phyloP scores from a whole-genome alignment of 2,888 invertebrate genomes.

The Nymphalis urticae region DNA sequence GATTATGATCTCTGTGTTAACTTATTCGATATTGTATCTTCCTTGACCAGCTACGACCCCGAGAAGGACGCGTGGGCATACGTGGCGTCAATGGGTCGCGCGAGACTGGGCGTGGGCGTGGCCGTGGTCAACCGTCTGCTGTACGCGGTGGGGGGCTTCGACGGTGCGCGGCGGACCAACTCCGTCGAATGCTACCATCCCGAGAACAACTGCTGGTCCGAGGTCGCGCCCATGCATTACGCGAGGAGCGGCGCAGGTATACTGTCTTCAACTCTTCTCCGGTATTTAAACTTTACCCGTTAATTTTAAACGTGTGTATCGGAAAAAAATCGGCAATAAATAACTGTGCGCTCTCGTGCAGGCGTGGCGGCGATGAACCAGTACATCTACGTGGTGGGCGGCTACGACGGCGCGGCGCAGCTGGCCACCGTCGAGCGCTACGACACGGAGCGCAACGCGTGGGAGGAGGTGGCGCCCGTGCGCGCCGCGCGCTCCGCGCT shows the following conservation, averaged over 20 bases:
- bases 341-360: slow-evolving; percentile 46
- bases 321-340: no score
- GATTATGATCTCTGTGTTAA: no score
- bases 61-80: slow-evolving; percentile 91
- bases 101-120: slow-evolving; percentile 90
- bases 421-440: slow-evolving; percentile 91
- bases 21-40: neutral
- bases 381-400: slow-evolving; percentile 95
- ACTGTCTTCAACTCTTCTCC: no score
- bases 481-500: slow-evolving; percentile 92
- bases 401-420: slow-evolving; percentile 93
- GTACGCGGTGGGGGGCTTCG: slow-evolving; percentile 94
- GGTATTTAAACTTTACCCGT: no score
- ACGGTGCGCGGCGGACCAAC: slow-evolving; percentile 88
- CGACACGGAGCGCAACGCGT: slow-evolving; percentile 90
- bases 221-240: slow-evolving; percentile 88
- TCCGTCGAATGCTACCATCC: slow-evolving; percentile 96
- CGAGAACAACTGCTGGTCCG: slow-evolving; percentile 94
- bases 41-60: slow-evolving; percentile 88
- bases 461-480: slow-evolving; percentile 90
- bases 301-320: no score
- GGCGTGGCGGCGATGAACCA: slow-evolving; percentile 92
- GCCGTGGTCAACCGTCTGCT: slow-evolving; percentile 89
- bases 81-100: slow-evolving; percentile 88
- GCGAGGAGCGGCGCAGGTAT: slow-evolving; percentile 92